Evolutionary conservation across 64 coral and sea anemone genomes (phyloP).

Genomic region (Catalaphyllia jardinei): DNA sequence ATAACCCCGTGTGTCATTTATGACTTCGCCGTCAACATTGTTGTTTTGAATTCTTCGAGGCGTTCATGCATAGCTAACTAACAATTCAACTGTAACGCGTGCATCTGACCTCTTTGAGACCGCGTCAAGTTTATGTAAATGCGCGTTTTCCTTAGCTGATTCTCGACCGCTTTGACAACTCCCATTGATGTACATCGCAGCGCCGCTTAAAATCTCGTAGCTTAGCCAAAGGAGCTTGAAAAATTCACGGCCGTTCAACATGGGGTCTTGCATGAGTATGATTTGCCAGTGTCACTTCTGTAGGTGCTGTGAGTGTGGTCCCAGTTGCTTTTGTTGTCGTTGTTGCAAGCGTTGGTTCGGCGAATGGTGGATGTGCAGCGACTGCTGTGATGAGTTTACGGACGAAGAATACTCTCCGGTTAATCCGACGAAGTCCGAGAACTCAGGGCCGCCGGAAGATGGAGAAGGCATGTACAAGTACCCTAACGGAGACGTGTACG

Average conservation of each 20-base stretch:
- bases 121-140: constrained; percentile 4
- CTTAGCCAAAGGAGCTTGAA: not conserved
- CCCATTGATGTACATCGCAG: not conserved
- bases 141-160: not conserved
- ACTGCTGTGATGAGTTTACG: constrained; percentile 83
- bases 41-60: not conserved
- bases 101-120: constrained; percentile 3
- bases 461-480: constrained; percentile 94
- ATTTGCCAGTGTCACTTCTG: constrained; percentile 86
- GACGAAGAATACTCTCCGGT: constrained; percentile 71
- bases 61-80: constrained; percentile 17
- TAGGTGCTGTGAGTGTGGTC: constrained; percentile 75
- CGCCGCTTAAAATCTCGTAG: not conserved
- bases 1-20: not conserved
- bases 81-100: not conserved
- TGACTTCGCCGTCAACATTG: not conserved
- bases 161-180: not conserved
- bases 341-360: constrained; percentile 82
- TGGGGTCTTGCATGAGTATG: constrained; percentile 86
- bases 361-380: constrained; percentile 97
- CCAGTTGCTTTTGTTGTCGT: constrained; percentile 67
- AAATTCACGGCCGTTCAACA: not conserved
- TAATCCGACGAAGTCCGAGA: constrained; percentile 55
- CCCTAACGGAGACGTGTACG: constrained; percentile 87
- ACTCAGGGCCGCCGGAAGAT: constrained; percentile 67